Evolutionary conservation across 1,140 invertebrate genomes (phyloP).

Genomic region (Leptinotarsa texana): DNA sequence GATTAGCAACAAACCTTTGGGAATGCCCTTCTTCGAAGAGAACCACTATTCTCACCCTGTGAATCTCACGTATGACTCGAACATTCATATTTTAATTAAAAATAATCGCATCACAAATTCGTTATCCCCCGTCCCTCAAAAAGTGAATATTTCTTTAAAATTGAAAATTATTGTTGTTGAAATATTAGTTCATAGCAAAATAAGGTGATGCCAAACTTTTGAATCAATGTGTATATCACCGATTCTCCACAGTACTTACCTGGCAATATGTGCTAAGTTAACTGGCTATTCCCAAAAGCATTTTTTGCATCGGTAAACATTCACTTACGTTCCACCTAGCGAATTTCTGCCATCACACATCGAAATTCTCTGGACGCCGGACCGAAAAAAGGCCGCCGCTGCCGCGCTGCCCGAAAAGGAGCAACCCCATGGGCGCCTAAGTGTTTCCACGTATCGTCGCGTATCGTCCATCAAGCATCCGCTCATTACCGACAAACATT

Average conservation of each 20-base stretch:
- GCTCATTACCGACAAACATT: constrained; percentile 18
- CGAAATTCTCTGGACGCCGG: constrained; percentile 4
- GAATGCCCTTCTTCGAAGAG: neutral
- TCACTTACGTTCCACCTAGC: constrained; percentile 7
- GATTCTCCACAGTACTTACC: neutral
- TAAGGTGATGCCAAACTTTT: no score
- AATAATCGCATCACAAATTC: no score
- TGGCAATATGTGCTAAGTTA: neutral
- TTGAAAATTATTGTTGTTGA: no score
- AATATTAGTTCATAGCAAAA: no score
- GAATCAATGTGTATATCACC: no score
- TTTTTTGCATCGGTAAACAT: constrained; percentile 2
- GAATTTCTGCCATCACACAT: constrained; percentile 5
- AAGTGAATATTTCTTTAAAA: no score
- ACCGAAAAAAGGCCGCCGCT: neutral
- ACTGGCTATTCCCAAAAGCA: neutral
- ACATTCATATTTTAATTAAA: no score
- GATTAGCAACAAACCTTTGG: neutral
- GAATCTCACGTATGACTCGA: no score
- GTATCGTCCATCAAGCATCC: constrained; percentile 9
- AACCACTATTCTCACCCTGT: no score
- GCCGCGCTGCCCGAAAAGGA: constrained; percentile 8
- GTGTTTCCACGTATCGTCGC: constrained; percentile 18
- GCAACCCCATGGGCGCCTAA: constrained; percentile 16
- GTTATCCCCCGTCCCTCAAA: no score